Evolutionary conservation across 2,113 vertebrate species (phyloP), one percentile per base, ranked within the genome.

Genomic region (Myiopsitta monachus): DNA sequence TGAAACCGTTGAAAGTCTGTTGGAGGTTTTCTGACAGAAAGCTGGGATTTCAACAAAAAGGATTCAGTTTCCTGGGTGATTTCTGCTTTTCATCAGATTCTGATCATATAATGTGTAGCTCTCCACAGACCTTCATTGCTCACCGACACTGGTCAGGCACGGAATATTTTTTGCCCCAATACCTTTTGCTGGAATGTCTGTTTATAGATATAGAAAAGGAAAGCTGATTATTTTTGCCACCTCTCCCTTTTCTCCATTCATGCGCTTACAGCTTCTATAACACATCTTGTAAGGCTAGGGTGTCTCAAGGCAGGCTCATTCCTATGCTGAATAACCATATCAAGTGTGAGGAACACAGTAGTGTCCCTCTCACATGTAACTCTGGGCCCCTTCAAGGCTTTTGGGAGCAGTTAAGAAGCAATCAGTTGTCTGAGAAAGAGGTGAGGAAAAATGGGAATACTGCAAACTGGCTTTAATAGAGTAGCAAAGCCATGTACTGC

Each of bases 71-170:
- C 7, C 3, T 81, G 74, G 11, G 52, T 95, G 84, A 92, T 64
- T 91, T 92, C 91, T 94, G 83, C 36, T 81, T 96, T 95, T 94
- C 73, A 87, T 92, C 83, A 91, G 72, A 27, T 36, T 39, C 68
- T 88, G 83, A 89, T 94, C 55, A 47, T 61, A 27, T 17, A 72
- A n/a, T n/a, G 69, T 36, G 28, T 78, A 92, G 33, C 30, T 78
- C 33, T 78, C 23, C 1, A 3, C 31, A 54, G 51, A 78, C 30
- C 21, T 89, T 51, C 17, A 68, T 64, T 89, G 73, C 87, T 75
- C 83, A 62, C 87, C 75, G 87, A 69, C 68, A 57, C 57, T 3
- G 1, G 52, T 92, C 80, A 87, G 72, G 18, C 16, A 4, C 28
- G 55, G 21, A 67, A 38, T 88, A 75, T 10, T 61, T 93, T 72